These are phyloP conservation scores for Florisuga fusca DNA, from an alignment of 2,797 vertebrate species.

Conservation along the genomic window DNA sequence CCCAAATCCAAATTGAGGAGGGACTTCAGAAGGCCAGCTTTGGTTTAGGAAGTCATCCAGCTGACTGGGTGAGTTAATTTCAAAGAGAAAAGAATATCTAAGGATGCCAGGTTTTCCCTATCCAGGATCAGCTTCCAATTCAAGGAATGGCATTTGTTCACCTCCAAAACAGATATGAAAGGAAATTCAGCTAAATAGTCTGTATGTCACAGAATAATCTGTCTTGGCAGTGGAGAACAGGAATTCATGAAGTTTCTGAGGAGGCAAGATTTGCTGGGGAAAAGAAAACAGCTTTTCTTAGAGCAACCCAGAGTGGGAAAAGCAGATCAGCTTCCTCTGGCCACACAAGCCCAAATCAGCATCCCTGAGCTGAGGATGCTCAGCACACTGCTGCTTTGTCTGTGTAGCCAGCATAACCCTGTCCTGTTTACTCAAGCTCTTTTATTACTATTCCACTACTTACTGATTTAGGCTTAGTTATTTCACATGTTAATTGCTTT, in stretches of 20 bases:
- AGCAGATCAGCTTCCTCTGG: background rate
- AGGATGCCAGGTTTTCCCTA: background rate
- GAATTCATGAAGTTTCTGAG: background rate
- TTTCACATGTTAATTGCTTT: background rate
- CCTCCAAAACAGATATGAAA: background rate
- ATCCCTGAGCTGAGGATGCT: background rate
- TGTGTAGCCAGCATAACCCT: background rate
- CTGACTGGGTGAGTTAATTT: background rate
- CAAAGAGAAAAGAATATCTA: background rate
- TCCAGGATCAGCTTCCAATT: background rate
- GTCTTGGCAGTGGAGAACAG: background rate
- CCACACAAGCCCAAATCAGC: background rate
- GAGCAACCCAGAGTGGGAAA: background rate
- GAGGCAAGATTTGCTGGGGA: background rate
- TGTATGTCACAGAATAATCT: background rate
- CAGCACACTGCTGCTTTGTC: background rate
- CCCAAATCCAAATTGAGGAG: background rate
- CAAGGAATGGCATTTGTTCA: background rate
- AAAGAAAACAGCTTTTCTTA: background rate
- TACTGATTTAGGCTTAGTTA: background rate
- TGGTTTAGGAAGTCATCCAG: background rate
- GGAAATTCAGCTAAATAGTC: background rate
- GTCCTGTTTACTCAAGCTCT: background rate
- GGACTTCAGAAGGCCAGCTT: background rate
- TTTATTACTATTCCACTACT: background rate